Base-by-base conservation (phyloP, 2,888 invertebrate genomes). In the Helicoverpa assulta region DNA sequence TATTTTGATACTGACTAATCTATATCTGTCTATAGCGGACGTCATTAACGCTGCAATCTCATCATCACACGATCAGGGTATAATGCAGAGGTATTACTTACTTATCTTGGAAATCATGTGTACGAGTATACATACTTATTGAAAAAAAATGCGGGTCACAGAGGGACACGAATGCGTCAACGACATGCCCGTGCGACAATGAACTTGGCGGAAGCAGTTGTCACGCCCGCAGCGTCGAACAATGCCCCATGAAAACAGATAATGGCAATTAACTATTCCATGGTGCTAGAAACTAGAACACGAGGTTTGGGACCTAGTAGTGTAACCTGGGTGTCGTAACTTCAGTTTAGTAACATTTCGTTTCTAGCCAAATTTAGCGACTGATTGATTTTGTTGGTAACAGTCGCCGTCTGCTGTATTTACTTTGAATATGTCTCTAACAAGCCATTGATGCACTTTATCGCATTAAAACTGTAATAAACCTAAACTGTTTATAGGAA, bases 131-230 rank as follows among this genome's bases (percentile, higher is more conserved):
- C 12, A 10, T n/a, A 74, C 29, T 71, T 65, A 72, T 69, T 57
- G 55, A 87, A 87, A 86, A 26, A 87, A 89, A 86, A 85, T 83
- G 88, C 86, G 86, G 84, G 86, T 88, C 86, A 87, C 76, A 84
- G 63, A 78, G 77, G 81, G 73, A 73, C 85, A 82, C 79, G 81
- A 86, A 76, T 78, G 83, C 81, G 76, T 73, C 77, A 73, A 62
- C 82, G 76, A 82, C 78, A 74, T 76, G 70, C 73, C 80, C 84
- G 81, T 88, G 89, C 91, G 94, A 94, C 95, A 95, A 95, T 95
- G 95, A 95, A 94, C 95, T 95, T 94, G 92, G 91, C 94, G 95
- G 95, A 95, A 94, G 90, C 91, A 86, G 83, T 90, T 90, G 95
- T 95, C 95, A 95, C 94, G 95, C 94, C 91, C 89, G 92, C 89